A percentile compares a stretch with the other conserved stretches of the same genome.
Evolutionary conservation across 2,113 vertebrate species (phyloP).

Genomic region (Motacilla alba): DNA sequence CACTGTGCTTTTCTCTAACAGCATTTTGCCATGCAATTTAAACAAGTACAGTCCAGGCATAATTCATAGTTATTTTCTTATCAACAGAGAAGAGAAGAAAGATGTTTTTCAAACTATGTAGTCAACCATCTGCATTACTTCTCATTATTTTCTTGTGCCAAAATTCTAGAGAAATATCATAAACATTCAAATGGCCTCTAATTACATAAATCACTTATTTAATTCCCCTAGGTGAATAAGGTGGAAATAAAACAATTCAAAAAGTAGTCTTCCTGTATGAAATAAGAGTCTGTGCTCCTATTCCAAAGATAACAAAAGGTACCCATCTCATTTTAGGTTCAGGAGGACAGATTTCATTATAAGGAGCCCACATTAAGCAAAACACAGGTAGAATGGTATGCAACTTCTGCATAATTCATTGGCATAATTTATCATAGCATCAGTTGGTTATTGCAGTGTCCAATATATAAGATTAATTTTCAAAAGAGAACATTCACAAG

Average conservation of each 20-base stretch:
- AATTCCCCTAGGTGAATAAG: not conserved
- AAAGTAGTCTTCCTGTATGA: not conserved
- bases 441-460: not conserved
- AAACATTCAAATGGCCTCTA: not conserved
- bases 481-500: not conserved
- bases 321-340: not conserved
- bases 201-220: not conserved
- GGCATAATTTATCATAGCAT: not conserved
- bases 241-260: not conserved
- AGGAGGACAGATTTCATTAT: not conserved
- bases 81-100: not conserved
- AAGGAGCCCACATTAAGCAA: not conserved
- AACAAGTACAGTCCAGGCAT: not conserved
- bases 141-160: not conserved
- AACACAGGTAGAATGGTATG: rapidly evolving
- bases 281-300: not conserved
- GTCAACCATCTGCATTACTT: not conserved
- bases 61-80: not conserved
- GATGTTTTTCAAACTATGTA: not conserved
- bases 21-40: not conserved
- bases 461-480: not conserved
- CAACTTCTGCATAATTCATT: not conserved
- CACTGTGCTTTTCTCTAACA: not conserved
- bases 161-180: not conserved
- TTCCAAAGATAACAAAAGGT: not conserved